A percentile compares a stretch with the other conserved stretches of the same genome.
Evolutionary conservation across 2,797 vertebrate genomes (phyloP).

Genomic region (Fundulus diaphanus): DNA sequence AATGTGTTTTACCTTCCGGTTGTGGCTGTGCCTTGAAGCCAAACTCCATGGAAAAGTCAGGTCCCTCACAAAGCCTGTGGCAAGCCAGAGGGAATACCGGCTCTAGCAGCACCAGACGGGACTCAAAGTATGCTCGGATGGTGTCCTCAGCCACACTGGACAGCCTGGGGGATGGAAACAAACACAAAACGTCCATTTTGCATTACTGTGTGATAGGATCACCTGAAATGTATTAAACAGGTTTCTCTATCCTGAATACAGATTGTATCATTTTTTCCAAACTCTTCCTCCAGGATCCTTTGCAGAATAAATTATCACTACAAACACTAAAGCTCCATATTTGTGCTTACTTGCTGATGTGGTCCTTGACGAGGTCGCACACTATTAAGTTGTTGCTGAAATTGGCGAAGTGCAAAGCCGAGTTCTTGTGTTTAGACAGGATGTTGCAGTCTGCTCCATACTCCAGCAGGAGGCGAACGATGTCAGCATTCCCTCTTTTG

Average conservation of each 20-base stretch:
- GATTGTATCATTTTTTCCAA: not conserved
- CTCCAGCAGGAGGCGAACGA: constrained; percentile 95
- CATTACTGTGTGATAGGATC: not conserved
- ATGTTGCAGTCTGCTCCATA: constrained; percentile 95
- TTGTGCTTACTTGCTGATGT: constrained; percentile 88
- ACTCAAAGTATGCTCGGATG: constrained; percentile 92
- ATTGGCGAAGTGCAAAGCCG: constrained; percentile 91
- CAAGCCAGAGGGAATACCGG: constrained; percentile 93
- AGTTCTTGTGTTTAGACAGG: constrained; percentile 93
- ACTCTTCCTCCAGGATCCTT: not conserved
- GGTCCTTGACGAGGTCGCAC: constrained; percentile 90
- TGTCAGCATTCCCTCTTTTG: constrained; percentile 93
- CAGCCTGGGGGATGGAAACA: constrained; percentile 75
- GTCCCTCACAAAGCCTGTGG: constrained; percentile 94
- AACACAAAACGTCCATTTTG: not conserved
- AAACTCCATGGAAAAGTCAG: constrained; percentile 93
- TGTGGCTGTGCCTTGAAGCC: constrained; percentile 88
- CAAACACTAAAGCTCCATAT: not conserved
- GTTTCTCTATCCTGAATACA: not conserved
- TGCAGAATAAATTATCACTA: not conserved
- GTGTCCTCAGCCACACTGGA: constrained; percentile 92
- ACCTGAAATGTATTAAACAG: not conserved
- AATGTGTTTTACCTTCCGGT: constrained; percentile 84
- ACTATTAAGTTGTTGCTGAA: constrained; percentile 90
- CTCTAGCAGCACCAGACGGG: constrained; percentile 89